Percentiles rank a stretch among this genome's conserved stretches.
These are phyloP conservation scores for Calliopum simillimum DNA, from an alignment of 2,888 invertebrate genomes.

Conservation along the genomic window DNA sequence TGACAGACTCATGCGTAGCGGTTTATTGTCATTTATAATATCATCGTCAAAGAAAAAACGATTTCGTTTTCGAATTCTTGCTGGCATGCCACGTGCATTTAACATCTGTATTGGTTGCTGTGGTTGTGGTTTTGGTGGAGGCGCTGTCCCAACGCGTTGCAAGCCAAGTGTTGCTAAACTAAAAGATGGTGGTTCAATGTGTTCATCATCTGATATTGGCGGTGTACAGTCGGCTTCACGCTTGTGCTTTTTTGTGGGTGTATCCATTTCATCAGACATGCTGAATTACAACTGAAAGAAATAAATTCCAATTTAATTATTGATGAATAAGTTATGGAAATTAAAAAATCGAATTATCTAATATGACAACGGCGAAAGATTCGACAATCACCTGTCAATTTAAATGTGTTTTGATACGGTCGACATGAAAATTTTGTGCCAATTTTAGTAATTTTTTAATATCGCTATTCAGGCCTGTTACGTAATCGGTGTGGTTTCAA, in stretches of 20 bases:
- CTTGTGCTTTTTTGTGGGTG: conserved; percentile 42
- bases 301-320: not conserved
- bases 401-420: too few species aligned
- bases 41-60: conserved; percentile 91
- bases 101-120: conserved; percentile 82
- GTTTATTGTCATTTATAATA: conserved; percentile 83
- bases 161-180: conserved; percentile 85
- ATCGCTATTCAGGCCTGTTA: too few species aligned
- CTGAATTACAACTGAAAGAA: conserved; percentile 25
- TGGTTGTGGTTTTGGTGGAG: conserved; percentile 77
- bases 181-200: conserved; percentile 78
- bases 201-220: conserved; percentile 69
- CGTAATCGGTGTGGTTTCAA: too few species aligned
- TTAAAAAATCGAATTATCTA: not conserved
- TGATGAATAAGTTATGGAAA: not conserved
- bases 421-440: too few species aligned
- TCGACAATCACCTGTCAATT: not conserved
- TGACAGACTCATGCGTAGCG: conserved; percentile 72
- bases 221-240: conserved; percentile 36
- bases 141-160: conserved; percentile 82
- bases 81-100: conserved; percentile 90
- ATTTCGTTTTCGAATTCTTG: conserved; percentile 89
- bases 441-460: too few species aligned
- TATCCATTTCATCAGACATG: conserved; percentile 48
- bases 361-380: not conserved